phyloP scores from a whole-genome alignment of 2,888 invertebrate genomes.

The Cheilosia scutellata region DNA sequence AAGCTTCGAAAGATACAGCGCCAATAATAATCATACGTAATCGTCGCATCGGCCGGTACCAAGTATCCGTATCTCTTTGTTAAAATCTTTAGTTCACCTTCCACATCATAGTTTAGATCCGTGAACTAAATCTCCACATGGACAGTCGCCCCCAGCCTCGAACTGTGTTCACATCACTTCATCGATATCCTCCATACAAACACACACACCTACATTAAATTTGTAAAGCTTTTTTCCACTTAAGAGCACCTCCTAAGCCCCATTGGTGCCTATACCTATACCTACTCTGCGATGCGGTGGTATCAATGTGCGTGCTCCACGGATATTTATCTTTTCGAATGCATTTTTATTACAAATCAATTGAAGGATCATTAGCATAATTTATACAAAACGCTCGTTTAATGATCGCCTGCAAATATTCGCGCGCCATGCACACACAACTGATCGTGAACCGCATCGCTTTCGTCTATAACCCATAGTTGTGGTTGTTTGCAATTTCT shows the following conservation, averaged over 20 bases:
- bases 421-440: slow-evolving; percentile 56
- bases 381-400: slow-evolving; percentile 84
- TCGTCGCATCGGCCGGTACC: too few species aligned
- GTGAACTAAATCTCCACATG: slow-evolving; percentile 54
- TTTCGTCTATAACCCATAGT: slow-evolving; percentile 21
- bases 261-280: background rate
- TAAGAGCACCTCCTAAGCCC: slow-evolving; percentile 58
- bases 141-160: slow-evolving; percentile 34
- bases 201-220: background rate
- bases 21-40: too few species aligned
- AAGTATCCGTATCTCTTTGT: background rate
- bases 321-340: slow-evolving; percentile 84
- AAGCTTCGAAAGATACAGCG: too few species aligned
- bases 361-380: slow-evolving; percentile 85
- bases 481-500: slow-evolving; percentile 35
- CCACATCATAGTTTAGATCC: slow-evolving; percentile 27
- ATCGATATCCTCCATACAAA: slow-evolving; percentile 14
- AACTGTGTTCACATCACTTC: slow-evolving; percentile 26
- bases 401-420: slow-evolving; percentile 81
- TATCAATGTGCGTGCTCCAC: slow-evolving; percentile 82
- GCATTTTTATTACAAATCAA: slow-evolving; percentile 85
- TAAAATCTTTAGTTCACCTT: background rate
- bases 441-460: background rate
- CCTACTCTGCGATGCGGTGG: slow-evolving; percentile 31
- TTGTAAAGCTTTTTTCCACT: slow-evolving; percentile 32